These are phyloP conservation scores for Scaptomyza tumidula DNA, from an alignment of 2,888 invertebrate genomes.

Conservation along the genomic window DNA sequence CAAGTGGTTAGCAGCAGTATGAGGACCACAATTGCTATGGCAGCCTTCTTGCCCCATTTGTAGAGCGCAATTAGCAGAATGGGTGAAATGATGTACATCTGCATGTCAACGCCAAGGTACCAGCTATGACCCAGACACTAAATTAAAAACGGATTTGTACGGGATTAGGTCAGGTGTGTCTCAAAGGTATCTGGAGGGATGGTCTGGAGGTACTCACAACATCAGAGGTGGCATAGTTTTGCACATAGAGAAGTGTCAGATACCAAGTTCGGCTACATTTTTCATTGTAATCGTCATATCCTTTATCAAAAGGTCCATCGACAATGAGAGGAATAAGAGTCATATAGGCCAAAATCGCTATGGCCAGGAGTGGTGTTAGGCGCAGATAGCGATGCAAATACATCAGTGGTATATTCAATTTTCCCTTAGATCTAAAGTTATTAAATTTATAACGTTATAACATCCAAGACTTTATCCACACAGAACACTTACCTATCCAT, in stretches of 20 bases:
- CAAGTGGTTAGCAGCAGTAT: slow-evolving; percentile 58
- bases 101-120: slow-evolving; percentile 86
- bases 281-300: background rate
- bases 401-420: slow-evolving; percentile 70
- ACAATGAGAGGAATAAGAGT: slow-evolving; percentile 84
- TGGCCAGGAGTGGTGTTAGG: slow-evolving; percentile 85
- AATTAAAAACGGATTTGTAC: background rate
- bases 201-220: slow-evolving; percentile 57
- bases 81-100: slow-evolving; percentile 86
- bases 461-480: background rate
- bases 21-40: slow-evolving; percentile 47
- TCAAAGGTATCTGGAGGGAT: background rate
- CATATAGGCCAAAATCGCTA: slow-evolving; percentile 84
- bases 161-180: background rate
- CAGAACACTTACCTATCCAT: slow-evolving; percentile 47
- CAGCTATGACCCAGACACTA: slow-evolving; percentile 86
- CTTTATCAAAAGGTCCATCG: slow-evolving; percentile 82
- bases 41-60: slow-evolving; percentile 73
- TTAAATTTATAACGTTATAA: background rate
- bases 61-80: slow-evolving; percentile 85
- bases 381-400: slow-evolving; percentile 82
- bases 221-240: slow-evolving; percentile 82
- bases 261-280: slow-evolving; percentile 83
- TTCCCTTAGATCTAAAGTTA: slow-evolving; percentile 55
- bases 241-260: slow-evolving; percentile 84